Percentiles rank a stretch among this genome's conserved stretches.
phyloP scores from a whole-genome alignment of 2,113 vertebrate genomes.

The Psettodes erumei region DNA sequence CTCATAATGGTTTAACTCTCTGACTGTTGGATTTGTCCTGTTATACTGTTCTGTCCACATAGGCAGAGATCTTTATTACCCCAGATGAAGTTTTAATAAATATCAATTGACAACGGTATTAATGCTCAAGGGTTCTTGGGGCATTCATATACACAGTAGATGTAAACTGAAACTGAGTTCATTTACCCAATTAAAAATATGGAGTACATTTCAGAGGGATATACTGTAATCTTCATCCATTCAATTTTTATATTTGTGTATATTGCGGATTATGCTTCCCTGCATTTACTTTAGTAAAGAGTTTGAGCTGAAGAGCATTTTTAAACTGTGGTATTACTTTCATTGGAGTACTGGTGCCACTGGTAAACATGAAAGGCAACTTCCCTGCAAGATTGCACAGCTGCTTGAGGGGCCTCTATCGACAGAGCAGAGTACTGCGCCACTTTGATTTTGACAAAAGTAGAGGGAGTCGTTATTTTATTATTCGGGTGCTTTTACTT shows the following conservation, averaged over 20 bases:
- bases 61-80: neutral
- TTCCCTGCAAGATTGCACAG: neutral
- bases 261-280: neutral
- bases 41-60: neutral
- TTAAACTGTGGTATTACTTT: neutral
- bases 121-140: neutral
- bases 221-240: neutral
- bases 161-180: neutral
- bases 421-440: slow-evolving; percentile 27
- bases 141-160: neutral
- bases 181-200: too few relatives aligned
- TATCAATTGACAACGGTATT: neutral
- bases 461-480: neutral
- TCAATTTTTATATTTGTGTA: neutral
- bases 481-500: neutral
- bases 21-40: neutral
- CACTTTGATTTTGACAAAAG: neutral
- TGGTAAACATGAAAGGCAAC: neutral
- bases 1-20: neutral
- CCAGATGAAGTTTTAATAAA: neutral
- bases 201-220: neutral
- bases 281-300: neutral
- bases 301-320: neutral
- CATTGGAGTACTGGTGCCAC: neutral
- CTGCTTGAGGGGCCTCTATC: slow-evolving; percentile 40